Conservation (phyloP, 2,888 invertebrate species). For the Torymus auratus region DNA sequence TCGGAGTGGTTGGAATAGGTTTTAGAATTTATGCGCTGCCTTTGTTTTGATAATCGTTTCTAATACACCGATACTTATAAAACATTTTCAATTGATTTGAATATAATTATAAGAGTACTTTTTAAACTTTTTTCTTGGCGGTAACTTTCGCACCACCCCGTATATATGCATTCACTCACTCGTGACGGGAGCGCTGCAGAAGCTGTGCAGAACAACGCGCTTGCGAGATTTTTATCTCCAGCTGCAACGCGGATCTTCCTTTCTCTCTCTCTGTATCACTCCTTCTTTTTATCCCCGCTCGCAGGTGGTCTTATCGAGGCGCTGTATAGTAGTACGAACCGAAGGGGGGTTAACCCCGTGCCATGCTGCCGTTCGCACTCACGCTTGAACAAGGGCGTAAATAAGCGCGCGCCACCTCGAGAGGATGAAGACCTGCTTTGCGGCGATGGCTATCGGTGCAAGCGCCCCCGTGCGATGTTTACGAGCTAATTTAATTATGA, state of each 20-base stretch:
- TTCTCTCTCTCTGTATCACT: neutral
- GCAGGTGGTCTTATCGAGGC: conserved; percentile 72
- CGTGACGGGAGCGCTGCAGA: too few relatives aligned
- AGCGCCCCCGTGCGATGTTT: neutral
- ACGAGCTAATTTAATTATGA: conserved; percentile 36
- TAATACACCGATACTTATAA: too few relatives aligned
- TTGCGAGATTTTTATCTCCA: conserved; percentile 70
- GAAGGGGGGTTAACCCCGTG: conserved; percentile 46
- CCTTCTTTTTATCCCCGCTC: conserved; percentile 54
- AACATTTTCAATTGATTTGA: too few relatives aligned
- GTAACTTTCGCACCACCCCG: neutral
- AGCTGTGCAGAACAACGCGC: conserved; percentile 46
- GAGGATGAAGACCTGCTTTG: conserved; percentile 23
- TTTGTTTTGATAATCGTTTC: too few relatives aligned
- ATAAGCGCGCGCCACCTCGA: conserved; percentile 2
- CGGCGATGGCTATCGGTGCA: conserved; percentile 9
- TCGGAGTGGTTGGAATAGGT: too few relatives aligned
- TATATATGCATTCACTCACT: too few relatives aligned
- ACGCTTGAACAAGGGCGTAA: conserved; percentile 36
- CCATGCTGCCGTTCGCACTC: conserved; percentile 12
- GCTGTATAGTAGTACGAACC: too few relatives aligned
- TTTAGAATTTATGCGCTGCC: too few relatives aligned
- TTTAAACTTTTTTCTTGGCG: neutral
- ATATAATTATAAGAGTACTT: too few relatives aligned
- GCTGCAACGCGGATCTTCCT: conserved; percentile 4